phyloP scores from a whole-genome alignment of 2,113 vertebrate genomes.

The Cricetomys ansorgei region DNA sequence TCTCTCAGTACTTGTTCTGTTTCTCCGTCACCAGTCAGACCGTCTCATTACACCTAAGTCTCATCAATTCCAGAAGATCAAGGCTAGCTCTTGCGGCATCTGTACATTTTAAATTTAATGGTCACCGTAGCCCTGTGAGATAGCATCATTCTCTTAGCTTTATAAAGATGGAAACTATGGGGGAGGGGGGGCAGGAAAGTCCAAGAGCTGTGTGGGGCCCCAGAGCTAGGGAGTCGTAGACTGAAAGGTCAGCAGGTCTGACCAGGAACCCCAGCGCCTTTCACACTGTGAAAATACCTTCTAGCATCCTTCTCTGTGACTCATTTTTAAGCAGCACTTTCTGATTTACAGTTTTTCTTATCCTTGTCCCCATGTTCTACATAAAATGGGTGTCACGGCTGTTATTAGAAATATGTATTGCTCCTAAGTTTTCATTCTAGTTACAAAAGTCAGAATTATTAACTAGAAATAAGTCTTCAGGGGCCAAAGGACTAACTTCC shows the following conservation, averaged over 20 bases:
- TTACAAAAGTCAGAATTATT: conserved; percentile 60
- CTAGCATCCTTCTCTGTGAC: neutral
- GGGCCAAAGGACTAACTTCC: neutral
- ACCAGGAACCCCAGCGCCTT: conserved; percentile 2
- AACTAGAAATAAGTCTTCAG: conserved; percentile 45
- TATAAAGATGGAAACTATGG: neutral
- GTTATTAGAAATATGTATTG: conserved; percentile 46
- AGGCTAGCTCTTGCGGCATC: neutral
- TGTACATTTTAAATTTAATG: neutral
- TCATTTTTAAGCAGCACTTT: conserved; percentile 39
- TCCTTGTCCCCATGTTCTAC: neutral
- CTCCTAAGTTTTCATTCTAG: neutral
- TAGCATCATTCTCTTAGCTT: neutral
- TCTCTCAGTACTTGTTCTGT: neutral
- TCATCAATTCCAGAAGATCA: conserved; percentile 22
- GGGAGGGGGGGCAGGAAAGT: neutral
- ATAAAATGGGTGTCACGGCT: conserved; percentile 3
- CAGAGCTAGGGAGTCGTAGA: neutral
- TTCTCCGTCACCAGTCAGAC: neutral
- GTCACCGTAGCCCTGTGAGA: neutral
- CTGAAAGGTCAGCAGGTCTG: neutral
- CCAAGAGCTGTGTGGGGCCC: neutral
- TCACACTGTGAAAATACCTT: neutral
- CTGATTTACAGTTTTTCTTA: conserved; percentile 54
- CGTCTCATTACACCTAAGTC: neutral